Evolutionary conservation across 2,797 vertebrate species (phyloP), one percentile per base, ranked within the genome.

Genomic region (Discoglossus pictus): DNA sequence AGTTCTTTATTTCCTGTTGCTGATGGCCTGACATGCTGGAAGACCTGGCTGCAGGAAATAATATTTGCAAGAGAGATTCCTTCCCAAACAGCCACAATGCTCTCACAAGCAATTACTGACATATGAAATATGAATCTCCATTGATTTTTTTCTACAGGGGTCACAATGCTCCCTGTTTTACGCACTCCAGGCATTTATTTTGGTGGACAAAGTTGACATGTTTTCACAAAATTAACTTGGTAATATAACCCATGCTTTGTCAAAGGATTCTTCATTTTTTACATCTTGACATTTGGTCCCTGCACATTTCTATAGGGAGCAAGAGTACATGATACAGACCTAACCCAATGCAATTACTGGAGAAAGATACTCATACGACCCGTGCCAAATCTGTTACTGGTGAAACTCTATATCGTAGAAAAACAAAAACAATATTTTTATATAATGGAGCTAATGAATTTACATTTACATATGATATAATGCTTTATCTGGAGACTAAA

Each of bases 71-170:
- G 15, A 47, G 78, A 78, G 76, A 77, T 87, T 88, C 87, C 89
- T 34, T 23, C 89, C 88, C 85, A 83, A 76, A 80, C 70, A 43
- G 10, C 79, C 64, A 75, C 81, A 77, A 71, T 74, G 78, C 84
- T 86, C 85, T 88, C 88, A 85, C 83, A 83, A 83, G 90, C 92
- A 90, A 92, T 92, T 91, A 92, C 66, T 85, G 87, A 79, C 85
- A 79, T 85, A 88, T 91, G 91, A 93, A 92, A 92, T 92, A 94
- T 92, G 92, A 93, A 92, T 88, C 80, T 81, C 75, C 75, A 92
- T 93, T 88, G 92, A 92, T 92, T 91, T 92, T 90, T 84, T 84
- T 87, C 84, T 56, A 35, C 77, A 81, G 78, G 84, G 86, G 88
- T 90, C 89, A 87, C 78, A 80, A 75, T 71, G 77, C 77, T 85